Conservation (phyloP, 2,113 vertebrate species). For the Thunnus thynnus region DNA sequence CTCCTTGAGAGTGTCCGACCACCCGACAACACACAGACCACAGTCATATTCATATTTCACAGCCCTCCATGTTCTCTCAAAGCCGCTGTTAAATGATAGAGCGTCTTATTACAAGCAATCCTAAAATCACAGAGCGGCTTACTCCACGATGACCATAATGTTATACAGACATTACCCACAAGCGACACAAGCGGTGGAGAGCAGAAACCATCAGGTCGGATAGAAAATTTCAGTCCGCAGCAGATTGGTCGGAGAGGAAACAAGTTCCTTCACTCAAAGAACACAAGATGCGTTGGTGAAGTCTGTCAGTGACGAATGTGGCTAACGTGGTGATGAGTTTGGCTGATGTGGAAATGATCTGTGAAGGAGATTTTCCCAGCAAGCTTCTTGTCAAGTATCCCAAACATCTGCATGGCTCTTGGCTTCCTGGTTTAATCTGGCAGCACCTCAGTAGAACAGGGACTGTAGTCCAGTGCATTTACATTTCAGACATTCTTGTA, state of each 20-base stretch:
- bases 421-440: constrained; percentile 51
- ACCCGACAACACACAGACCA: constrained; percentile 45
- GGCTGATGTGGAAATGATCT: constrained; percentile 43
- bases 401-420: constrained; percentile 43
- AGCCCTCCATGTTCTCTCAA: constrained; percentile 28
- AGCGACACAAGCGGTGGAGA: constrained; percentile 35
- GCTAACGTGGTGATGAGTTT: constrained; percentile 58
- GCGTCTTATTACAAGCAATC: constrained; percentile 51
- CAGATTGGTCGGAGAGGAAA: constrained; percentile 9
- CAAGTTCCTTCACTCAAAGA: not conserved
- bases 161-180: constrained; percentile 48
- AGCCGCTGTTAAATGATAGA: constrained; percentile 56
- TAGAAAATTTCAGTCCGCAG: constrained; percentile 14
- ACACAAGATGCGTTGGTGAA: not conserved
- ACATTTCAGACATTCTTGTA: constrained; percentile 36
- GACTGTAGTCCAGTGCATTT: constrained; percentile 38
- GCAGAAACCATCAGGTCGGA: constrained; percentile 15
- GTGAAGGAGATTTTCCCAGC: constrained; percentile 46
- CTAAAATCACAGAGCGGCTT: constrained; percentile 60
- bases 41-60: constrained; percentile 32
- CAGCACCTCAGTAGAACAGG: constrained; percentile 22
- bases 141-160: constrained; percentile 59
- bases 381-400: constrained; percentile 45
- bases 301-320: constrained; percentile 45
- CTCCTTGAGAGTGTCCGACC: not conserved